These are phyloP conservation scores for Mus pahari DNA, from an alignment of 2,113 vertebrate species.

Conservation along the genomic window DNA sequence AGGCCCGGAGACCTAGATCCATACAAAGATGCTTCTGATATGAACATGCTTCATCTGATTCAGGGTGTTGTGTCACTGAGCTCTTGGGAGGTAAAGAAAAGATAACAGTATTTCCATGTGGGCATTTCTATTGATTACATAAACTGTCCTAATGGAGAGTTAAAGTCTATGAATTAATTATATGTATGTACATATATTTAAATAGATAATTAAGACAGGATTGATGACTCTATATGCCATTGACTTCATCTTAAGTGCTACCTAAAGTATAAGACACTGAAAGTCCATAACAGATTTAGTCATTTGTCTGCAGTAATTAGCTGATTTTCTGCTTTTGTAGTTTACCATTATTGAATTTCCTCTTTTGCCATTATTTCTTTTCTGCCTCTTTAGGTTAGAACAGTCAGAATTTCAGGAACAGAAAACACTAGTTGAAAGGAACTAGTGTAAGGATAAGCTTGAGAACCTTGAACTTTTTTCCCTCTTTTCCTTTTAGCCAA, in stretches of 20 bases:
- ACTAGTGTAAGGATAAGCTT: not conserved
- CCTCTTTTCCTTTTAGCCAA: not conserved
- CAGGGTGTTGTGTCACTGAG: not conserved
- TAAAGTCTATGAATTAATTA: conserved; percentile 45
- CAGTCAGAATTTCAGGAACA: conserved; percentile 34
- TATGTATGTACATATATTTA: not conserved
- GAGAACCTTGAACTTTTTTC: not conserved
- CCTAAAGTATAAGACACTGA: conserved; percentile 49
- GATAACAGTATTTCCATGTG: conserved; percentile 1
- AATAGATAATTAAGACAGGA: conserved; percentile 12
- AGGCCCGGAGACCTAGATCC: not conserved
- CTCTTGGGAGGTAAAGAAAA: conserved; percentile 44
- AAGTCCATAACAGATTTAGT: conserved; percentile 28
- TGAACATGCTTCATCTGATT: conserved; percentile 15
- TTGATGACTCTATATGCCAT: not conserved
- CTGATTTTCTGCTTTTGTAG: conserved; percentile 39
- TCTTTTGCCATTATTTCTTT: conserved; percentile 15
- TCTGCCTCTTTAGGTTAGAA: conserved; percentile 14
- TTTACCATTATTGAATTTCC: conserved; percentile 26
- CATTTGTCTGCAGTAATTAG: conserved; percentile 27
- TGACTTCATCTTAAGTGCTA: conserved; percentile 36
- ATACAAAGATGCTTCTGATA: not conserved
- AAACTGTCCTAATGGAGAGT: not conserved
- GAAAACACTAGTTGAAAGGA: conserved; percentile 39
- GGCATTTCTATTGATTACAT: conserved; percentile 47